These are phyloP conservation scores for Venturia canescens DNA, from an alignment of 1,140 invertebrate genomes.

Conservation along the genomic window DNA sequence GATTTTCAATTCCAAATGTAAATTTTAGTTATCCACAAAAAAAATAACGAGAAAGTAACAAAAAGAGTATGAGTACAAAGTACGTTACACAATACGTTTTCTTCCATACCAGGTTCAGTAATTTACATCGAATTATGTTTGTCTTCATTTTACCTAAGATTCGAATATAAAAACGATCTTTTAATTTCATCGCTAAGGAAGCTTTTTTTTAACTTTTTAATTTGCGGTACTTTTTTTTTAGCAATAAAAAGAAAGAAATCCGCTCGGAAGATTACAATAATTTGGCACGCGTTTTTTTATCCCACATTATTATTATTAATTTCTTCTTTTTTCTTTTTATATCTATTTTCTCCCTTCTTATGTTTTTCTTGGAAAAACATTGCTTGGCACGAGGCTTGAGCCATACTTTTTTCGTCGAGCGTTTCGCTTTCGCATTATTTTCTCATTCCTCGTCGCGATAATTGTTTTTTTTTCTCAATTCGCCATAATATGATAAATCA, in stretches of 20 bases:
- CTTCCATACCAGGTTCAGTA: no score
- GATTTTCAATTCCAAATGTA: no score
- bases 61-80: no score
- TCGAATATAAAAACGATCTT: background rate
- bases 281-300: slow-evolving; percentile 68
- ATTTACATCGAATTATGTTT: background rate
- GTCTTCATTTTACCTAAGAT: background rate
- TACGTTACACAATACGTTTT: no score
- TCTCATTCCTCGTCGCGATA: background rate
- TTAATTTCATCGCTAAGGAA: background rate
- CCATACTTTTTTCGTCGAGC: slow-evolving; percentile 35
- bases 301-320: no score
- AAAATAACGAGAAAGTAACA: no score
- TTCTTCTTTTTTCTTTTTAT: slow-evolving; percentile 37
- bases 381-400: slow-evolving; percentile 66
- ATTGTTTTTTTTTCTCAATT: slow-evolving; percentile 48
- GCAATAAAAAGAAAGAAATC: background rate
- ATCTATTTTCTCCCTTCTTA: slow-evolving; percentile 47
- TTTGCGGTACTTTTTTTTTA: background rate
- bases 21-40: no score
- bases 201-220: background rate
- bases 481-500: slow-evolving; percentile 41
- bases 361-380: background rate
- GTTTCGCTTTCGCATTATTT: slow-evolving; percentile 21
- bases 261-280: slow-evolving; percentile 50